Evolutionary conservation across 2,113 vertebrate species (phyloP).

Genomic region (Sinocyclocheilus anshuiensis): DNA sequence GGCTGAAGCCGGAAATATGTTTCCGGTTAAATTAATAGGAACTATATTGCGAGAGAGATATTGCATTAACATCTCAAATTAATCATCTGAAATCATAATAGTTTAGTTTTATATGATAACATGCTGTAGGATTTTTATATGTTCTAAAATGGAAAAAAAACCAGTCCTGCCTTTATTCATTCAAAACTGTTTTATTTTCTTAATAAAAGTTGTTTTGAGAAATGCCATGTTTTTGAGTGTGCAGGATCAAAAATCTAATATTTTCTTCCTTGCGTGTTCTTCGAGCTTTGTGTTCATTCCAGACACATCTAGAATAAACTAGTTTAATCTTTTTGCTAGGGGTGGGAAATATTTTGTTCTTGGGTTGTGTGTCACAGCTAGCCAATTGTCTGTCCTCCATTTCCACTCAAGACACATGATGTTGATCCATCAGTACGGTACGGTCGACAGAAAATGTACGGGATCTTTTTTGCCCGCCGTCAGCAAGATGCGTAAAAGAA

Average conservation of each 20-base stretch:
- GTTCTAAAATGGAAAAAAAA: background rate
- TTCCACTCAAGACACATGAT: conserved; percentile 85
- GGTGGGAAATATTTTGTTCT: conserved; percentile 48
- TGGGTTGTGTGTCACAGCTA: conserved; percentile 76
- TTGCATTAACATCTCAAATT: conserved; percentile 72
- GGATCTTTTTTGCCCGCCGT: conserved; percentile 78
- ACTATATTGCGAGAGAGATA: conserved; percentile 70
- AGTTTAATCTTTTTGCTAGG: conserved; percentile 51
- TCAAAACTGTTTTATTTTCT: background rate
- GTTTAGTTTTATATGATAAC: background rate
- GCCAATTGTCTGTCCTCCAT: conserved; percentile 75
- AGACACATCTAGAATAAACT: conserved; percentile 42
- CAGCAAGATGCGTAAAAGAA: conserved; percentile 72
- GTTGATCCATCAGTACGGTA: conserved; percentile 85
- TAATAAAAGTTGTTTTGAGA: conserved; percentile 1
- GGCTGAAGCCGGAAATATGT: conserved; percentile 69
- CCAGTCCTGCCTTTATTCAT: background rate
- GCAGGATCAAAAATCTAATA: background rate
- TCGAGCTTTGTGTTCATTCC: conserved; percentile 37
- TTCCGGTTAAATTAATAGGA: conserved; percentile 72
- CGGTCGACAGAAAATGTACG: conserved; percentile 77
- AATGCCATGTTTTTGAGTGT: conserved; percentile 9
- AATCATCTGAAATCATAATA: conserved; percentile 40
- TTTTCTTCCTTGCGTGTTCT: conserved; percentile 25
- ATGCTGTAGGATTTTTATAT: background rate